These are phyloP conservation scores for Monomorium pharaonis DNA, from an alignment of 1,140 invertebrate species.

Conservation along the genomic window DNA sequence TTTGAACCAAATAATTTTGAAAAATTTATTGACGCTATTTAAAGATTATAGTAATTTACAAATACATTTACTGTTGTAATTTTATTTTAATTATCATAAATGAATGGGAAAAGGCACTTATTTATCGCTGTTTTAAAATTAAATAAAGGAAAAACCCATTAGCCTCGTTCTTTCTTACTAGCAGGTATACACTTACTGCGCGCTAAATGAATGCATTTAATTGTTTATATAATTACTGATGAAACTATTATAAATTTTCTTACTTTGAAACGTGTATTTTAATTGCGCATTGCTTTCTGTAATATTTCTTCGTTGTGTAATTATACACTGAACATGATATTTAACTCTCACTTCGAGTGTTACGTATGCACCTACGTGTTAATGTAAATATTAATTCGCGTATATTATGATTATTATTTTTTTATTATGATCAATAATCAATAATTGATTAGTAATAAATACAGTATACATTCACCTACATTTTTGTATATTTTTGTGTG, in stretches of 20 bases:
- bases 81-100: neutral
- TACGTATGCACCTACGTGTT: neutral
- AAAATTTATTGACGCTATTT: neutral
- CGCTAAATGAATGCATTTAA: neutral
- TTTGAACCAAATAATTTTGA: neutral
- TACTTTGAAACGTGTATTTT: neutral
- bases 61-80: neutral
- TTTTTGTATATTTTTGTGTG: no score
- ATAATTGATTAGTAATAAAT: no score
- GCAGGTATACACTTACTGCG: conserved; percentile 13
- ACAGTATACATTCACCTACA: no score
- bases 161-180: conserved; percentile 25
- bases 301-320: neutral
- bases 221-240: neutral
- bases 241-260: neutral
- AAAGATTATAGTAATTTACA: neutral
- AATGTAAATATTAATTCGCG: conserved; percentile 1
- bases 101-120: neutral
- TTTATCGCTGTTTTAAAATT: neutral
- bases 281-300: neutral
- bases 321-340: neutral
- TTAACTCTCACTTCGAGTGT: neutral
- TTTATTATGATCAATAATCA: no score
- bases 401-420: neutral
- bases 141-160: conserved; percentile 45